A percentile compares a stretch with the other conserved stretches of the same genome.
Conservation (phyloP, 2,113 vertebrate species). For the Ursus arctos region DNA sequence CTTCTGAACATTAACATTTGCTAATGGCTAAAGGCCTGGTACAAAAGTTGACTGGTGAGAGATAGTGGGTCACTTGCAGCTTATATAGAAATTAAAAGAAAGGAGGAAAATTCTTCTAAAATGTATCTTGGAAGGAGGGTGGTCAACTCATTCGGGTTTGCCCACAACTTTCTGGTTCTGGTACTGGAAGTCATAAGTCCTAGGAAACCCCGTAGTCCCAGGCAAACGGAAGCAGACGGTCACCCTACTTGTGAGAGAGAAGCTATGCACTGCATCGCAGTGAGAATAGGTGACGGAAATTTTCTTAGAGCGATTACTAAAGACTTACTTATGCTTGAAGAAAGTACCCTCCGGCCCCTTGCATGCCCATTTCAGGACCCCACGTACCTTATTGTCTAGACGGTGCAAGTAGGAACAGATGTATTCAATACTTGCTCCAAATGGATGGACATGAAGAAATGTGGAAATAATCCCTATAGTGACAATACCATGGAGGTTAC, state of each 20-base stretch:
- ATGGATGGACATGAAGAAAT: conserved; percentile 97
- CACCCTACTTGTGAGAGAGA: conserved; percentile 10
- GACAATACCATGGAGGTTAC: conserved; percentile 70
- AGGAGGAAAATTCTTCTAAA: conserved; percentile 31
- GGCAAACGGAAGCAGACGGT: not conserved
- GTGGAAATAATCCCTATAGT: conserved; percentile 96
- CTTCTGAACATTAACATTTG: conserved; percentile 57
- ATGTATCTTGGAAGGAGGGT: not conserved
- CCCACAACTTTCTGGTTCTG: not conserved
- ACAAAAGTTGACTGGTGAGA: not conserved
- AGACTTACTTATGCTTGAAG: not conserved
- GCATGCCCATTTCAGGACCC: not conserved
- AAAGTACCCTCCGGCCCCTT: not conserved
- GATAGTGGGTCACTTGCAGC: conserved; percentile 21
- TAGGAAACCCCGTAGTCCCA: not conserved
- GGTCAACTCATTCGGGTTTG: conserved; percentile 6
- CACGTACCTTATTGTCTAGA: conserved; percentile 95
- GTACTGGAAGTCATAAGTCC: not conserved
- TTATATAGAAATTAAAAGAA: conserved; percentile 58
- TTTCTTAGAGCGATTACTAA: conserved; percentile 36
- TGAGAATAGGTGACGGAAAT: not conserved
- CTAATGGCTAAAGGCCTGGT: not conserved
- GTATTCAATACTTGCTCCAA: conserved; percentile 98
- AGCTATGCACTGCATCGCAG: not conserved
- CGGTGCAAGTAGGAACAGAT: conserved; percentile 98